Evolutionary conservation across 2,888 invertebrate species (phyloP), one percentile per base, ranked within the genome.

Genomic region (Sminthurinus aureus): DNA sequence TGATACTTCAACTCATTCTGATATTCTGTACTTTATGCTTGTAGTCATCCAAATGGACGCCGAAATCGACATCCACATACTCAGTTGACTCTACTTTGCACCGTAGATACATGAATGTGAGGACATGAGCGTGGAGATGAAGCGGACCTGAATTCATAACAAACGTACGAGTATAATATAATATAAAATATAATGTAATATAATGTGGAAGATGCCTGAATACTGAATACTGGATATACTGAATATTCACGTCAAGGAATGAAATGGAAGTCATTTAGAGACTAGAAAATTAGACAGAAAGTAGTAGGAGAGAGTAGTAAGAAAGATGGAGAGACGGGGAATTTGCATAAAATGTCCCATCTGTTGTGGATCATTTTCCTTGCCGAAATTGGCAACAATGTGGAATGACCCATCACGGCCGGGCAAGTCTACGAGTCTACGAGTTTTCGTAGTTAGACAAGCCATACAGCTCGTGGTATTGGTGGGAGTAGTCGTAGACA

Each of bases 271-370:
- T 81, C 81, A 81, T 81, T 80, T 13, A 74, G 81, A 81, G 74
- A 74, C 52, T 74, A 81, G 74, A 74, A 74, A 79, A 83, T 83
- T 83, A 83, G 79, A 83, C 38, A 38, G 79, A 38, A 82, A 24
- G 24, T 58, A 58, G n/a, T n/a, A n/a, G n/a, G n/a, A n/a, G n/a
- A n/a, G n/a, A n/a, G n/a, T n/a, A n/a, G n/a, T n/a, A n/a, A n/a
- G n/a, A n/a, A n/a, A n/a, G n/a, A n/a, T n/a, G 0, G 58, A 58
- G 58, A 58, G 18, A 58, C 67, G 20, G 82, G 77, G 78, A 87
- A 87, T 87, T 87, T 86, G 86, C 87, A 87, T 87, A 84, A 86
- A 87, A 82, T 84, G 85, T 85, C 86, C 85, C 87, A 87, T 87
- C 87, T 87, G 87, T 82, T 85, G 85, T 83, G 84, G 85, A 85